Percentiles rank a stretch among this genome's conserved stretches.
Conservation (phyloP, 2,888 invertebrate genomes). For the Gastrophysa polygoni region DNA sequence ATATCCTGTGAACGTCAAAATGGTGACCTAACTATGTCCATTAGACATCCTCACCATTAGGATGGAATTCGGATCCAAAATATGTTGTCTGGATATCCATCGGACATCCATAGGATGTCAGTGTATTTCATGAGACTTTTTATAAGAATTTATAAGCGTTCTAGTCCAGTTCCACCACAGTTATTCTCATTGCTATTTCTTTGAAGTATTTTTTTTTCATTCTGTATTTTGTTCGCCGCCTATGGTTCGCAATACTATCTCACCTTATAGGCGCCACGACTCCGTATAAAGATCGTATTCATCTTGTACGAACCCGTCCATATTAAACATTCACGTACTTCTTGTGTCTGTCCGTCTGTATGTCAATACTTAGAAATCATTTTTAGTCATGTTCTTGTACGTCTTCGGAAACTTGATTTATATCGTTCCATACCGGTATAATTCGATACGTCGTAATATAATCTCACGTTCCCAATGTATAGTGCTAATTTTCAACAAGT, state of each 20-base stretch:
- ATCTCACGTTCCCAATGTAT: too few relatives aligned
- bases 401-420: conserved; percentile 30
- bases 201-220: not conserved
- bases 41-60: too few relatives aligned
- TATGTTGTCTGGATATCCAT: too few relatives aligned
- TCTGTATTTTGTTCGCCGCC: conserved; percentile 3
- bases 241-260: conserved; percentile 42
- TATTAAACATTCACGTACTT: conserved; percentile 42
- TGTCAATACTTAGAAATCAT: conserved; percentile 32
- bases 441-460: not conserved
- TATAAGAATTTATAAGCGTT: too few relatives aligned
- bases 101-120: too few relatives aligned
- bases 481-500: not conserved
- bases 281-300: conserved; percentile 52
- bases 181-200: too few relatives aligned
- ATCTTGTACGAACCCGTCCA: conserved; percentile 50
- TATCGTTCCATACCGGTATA: conserved; percentile 16
- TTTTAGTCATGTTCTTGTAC: conserved; percentile 12
- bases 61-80: too few relatives aligned
- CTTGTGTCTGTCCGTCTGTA: conserved; percentile 22
- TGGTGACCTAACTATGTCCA: too few relatives aligned
- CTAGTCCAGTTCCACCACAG: too few relatives aligned
- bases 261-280: conserved; percentile 54
- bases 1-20: too few relatives aligned
- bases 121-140: too few relatives aligned